Evolutionary conservation across 2,797 vertebrate species (phyloP).

Genomic region (Centroberyx gerrardi): DNA sequence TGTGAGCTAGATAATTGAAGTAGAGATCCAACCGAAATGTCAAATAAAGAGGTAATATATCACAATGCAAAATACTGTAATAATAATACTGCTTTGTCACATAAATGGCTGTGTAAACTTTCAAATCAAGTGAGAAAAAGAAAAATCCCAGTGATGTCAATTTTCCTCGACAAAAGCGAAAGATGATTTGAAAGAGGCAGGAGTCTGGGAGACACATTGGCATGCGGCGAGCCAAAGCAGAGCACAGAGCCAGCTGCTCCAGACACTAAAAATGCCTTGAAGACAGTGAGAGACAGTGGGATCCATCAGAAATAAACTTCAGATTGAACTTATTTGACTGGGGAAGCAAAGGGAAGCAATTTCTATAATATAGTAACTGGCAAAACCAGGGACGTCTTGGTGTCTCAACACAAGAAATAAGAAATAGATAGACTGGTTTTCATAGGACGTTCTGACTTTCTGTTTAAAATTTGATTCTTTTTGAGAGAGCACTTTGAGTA

Average conservation of each 20-base stretch:
- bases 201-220: neutral
- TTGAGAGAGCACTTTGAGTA: neutral
- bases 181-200: constrained; percentile 5
- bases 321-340: neutral
- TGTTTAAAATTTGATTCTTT: neutral
- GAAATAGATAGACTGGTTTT: neutral
- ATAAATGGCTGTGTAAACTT: neutral
- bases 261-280: constrained; percentile 31
- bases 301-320: constrained; percentile 32
- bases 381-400: neutral
- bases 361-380: neutral
- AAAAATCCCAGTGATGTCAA: neutral
- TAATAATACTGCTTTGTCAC: neutral
- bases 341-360: no score
- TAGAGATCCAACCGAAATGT: neutral
- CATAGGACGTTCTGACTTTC: neutral
- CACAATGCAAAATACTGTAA: neutral
- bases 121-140: neutral
- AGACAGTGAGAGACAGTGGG: constrained; percentile 13
- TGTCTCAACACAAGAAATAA: neutral
- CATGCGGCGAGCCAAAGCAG: constrained; percentile 11
- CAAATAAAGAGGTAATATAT: neutral
- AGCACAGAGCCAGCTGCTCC: constrained; percentile 14
- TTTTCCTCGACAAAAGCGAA: constrained; percentile 4
- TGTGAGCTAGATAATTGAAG: neutral